Evolutionary conservation across 2,113 vertebrate genomes (phyloP).

Genomic region (Toxostoma redivivum): DNA sequence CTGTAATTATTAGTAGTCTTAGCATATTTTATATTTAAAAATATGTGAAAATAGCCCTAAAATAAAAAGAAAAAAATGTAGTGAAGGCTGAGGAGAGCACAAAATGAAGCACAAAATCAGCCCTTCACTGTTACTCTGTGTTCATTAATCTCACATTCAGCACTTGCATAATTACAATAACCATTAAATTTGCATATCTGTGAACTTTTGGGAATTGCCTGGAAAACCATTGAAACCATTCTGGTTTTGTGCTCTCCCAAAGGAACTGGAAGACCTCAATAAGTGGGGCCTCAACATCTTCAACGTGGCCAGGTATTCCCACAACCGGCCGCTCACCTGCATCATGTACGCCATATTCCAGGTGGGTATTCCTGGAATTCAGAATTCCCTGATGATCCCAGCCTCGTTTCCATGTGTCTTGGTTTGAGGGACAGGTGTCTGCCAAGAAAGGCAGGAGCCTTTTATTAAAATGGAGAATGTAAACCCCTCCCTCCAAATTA

Average conservation of each 20-base stretch:
- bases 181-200: background rate
- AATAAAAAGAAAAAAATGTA: background rate
- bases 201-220: background rate
- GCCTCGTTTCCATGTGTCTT: rapidly evolving
- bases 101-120: background rate
- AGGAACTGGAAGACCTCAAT: conserved; percentile 96
- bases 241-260: background rate
- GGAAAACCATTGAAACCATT: background rate
- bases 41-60: background rate
- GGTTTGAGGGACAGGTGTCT: no score
- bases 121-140: background rate
- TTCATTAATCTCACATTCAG: background rate
- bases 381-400: background rate
- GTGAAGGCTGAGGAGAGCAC: background rate
- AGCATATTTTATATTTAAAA: background rate
- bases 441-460: no score
- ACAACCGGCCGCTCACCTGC: conserved; percentile 91
- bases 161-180: background rate
- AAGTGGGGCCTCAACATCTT: conserved; percentile 99
- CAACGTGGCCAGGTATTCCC: conserved; percentile 89
- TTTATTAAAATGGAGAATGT: no score
- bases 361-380: no score
- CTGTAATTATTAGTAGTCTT: background rate
- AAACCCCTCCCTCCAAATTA: no score
- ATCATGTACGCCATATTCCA: conserved; percentile 93